Evolutionary conservation across 2,113 vertebrate genomes (phyloP), one percentile per base, ranked within the genome.

Genomic region (Misgurnus anguillicaudatus): DNA sequence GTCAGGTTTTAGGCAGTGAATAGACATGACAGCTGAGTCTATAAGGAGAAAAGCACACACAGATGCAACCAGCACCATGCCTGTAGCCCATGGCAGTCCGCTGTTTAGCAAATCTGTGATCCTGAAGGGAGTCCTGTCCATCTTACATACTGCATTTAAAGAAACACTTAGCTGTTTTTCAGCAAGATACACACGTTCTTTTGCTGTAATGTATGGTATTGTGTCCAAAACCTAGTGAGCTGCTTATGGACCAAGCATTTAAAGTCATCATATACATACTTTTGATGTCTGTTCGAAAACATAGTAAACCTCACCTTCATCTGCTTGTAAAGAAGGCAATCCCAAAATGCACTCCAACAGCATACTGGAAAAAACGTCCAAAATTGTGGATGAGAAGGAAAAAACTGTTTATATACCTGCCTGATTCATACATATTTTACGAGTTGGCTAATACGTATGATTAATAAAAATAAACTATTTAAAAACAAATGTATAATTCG

Each of bases 11-110:
- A 53, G 42, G 61, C 41, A 17, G 60, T 76, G 45, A 76, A 76
- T 53, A 76, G 74, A 64, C 74, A 53, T 75, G 74, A 76, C 74
- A 76, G 74, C 74, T 64, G 74, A 63, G 72, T 63, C 72, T 75
- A 42, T 57, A 63, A 75, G 72, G 58, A 51, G 71, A 74, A 76
- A 51, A 63, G 51, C 21, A 51, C 61, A 48, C 47, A 6, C 74
- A 75, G 74, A 76, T 63, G 47, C 74, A 64, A 45, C 41, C 58
- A 64, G 13, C 57, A 74, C 55, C 71, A 74, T 62, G 57, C 71
- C 71, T 74, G 61, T 62, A 74, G 71, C 14, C 41, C 57, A 74
- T 74, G 71, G 45, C 61, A 45, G 24, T 76, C 74, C 64, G 74
- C 58, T 76, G 73, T 75, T 61, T 64, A 64, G 61, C 45, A 75